phyloP scores from a whole-genome alignment of 2,113 vertebrate species.

The Chunga burmeisteri region DNA sequence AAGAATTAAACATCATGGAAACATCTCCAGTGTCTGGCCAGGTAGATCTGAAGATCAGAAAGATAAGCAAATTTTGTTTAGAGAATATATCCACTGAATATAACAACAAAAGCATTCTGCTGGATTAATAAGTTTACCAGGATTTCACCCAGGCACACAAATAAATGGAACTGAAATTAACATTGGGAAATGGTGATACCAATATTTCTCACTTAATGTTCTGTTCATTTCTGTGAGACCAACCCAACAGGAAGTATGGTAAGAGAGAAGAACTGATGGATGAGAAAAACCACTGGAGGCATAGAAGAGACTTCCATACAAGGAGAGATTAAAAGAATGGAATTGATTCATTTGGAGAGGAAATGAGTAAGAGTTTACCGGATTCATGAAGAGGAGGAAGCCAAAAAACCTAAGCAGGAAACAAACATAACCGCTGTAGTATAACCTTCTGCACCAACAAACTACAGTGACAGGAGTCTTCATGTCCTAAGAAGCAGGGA shows the following conservation, averaged over 20 bases:
- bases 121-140: background rate
- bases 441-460: background rate
- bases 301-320: background rate
- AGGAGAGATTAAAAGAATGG: background rate
- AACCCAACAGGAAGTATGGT: background rate
- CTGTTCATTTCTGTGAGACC: background rate
- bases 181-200: background rate
- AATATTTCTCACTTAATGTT: background rate
- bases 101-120: background rate
- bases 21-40: background rate
- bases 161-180: background rate
- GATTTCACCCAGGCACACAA: background rate
- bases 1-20: background rate
- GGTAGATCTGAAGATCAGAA: background rate
- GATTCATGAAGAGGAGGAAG: background rate
- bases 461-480: background rate
- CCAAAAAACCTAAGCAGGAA: background rate
- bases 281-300: background rate
- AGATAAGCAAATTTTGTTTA: background rate
- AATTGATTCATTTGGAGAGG: background rate
- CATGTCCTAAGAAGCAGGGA: background rate
- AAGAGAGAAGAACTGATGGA: background rate
- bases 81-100: background rate
- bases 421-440: background rate
- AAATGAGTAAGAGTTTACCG: constrained; percentile 22